phyloP scores from a whole-genome alignment of 1,140 invertebrate genomes.

The Zaprionus camerounensis region DNA sequence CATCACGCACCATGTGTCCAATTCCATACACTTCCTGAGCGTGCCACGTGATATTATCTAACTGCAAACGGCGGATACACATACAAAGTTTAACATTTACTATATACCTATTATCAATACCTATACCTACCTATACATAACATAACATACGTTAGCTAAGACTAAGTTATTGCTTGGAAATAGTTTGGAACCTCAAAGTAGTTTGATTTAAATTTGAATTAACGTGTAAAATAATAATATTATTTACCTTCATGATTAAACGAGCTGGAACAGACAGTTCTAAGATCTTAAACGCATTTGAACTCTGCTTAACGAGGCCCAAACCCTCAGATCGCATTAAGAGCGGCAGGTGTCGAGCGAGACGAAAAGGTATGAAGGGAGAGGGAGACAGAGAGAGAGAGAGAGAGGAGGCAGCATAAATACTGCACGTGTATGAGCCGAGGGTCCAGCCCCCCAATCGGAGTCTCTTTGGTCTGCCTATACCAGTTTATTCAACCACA shows the following conservation, averaged over 20 bases:
- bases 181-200: slow-evolving; percentile 19
- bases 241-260: slow-evolving; percentile 36
- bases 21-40: slow-evolving; percentile 92
- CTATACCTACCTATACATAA: slow-evolving; percentile 5
- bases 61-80: slow-evolving; percentile 29
- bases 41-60: slow-evolving; percentile 90
- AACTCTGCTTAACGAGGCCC: not conserved
- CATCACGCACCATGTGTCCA: slow-evolving; percentile 89
- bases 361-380: not conserved
- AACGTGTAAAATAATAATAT: slow-evolving; percentile 41
- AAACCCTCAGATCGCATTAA: not conserved
- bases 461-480: slow-evolving; percentile 6
- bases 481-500: slow-evolving; percentile 65
- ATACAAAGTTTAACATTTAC: slow-evolving; percentile 13
- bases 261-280: slow-evolving; percentile 20
- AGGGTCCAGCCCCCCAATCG: slow-evolving; percentile 47
- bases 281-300: not conserved
- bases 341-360: slow-evolving; percentile 14
- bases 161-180: slow-evolving; percentile 33
- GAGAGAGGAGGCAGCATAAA: not conserved
- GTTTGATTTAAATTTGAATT: slow-evolving; percentile 42
- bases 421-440: not conserved
- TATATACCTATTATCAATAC: not conserved
- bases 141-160: slow-evolving; percentile 21
- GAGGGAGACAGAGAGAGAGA: slow-evolving; percentile 9